Evolutionary conservation across 92 coral and sea anemone genomes (phyloP).

Genomic region (Bergia sp.): DNA sequence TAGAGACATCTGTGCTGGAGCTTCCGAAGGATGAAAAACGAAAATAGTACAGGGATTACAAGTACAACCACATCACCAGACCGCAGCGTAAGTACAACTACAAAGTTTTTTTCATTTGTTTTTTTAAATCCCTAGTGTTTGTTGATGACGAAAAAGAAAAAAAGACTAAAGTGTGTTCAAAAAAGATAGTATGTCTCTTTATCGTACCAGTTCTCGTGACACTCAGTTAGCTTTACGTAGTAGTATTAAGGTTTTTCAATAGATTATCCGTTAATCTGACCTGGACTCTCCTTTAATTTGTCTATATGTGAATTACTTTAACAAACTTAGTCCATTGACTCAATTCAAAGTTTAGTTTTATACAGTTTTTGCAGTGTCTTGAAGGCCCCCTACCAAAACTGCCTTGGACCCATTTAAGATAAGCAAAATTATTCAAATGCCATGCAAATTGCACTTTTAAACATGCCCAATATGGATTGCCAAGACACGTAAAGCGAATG

Average conservation of each 20-base stretch:
- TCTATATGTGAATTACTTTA: not conserved
- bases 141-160: not conserved
- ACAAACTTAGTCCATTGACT: not conserved
- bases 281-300: not conserved
- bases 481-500: not conserved
- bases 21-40: not conserved
- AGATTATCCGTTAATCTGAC: not conserved
- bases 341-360: not conserved
- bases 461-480: not conserved
- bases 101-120: not conserved
- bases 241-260: not conserved
- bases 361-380: no score
- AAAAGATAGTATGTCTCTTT: not conserved
- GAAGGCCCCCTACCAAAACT: not conserved
- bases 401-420: not conserved
- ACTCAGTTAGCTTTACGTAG: not conserved
- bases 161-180: not conserved
- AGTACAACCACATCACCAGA: not conserved
- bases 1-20: not conserved
- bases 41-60: not conserved
- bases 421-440: not conserved
- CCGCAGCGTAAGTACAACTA: not conserved
- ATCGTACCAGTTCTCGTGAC: not conserved
- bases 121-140: no score
- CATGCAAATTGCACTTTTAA: not conserved